Evolutionary conservation across 1,140 invertebrate species (phyloP).

Genomic region (Tetramorium simillimum): DNA sequence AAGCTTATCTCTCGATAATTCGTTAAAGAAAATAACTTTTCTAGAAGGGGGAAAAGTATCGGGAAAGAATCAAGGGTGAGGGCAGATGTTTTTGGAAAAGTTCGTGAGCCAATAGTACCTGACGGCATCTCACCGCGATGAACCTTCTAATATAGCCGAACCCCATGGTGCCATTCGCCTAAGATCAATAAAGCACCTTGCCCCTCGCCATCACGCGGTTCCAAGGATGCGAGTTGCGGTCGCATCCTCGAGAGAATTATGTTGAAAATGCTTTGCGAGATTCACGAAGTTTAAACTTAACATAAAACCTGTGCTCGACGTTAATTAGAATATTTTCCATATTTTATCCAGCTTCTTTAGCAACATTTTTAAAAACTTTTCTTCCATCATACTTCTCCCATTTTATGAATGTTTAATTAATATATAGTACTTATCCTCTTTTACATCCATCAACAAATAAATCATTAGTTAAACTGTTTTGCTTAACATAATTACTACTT

Average conservation of each 20-base stretch:
- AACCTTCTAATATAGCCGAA: conserved; percentile 65
- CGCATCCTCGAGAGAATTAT: not conserved
- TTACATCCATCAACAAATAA: not conserved
- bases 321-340: conserved; percentile 13
- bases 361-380: not conserved
- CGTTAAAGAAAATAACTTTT: not conserved
- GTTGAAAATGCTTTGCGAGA: not conserved
- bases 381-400: not conserved
- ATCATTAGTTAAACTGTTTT: not conserved
- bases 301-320: not conserved
- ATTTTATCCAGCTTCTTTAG: not conserved
- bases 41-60: not conserved
- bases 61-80: not conserved
- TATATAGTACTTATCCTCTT: not conserved
- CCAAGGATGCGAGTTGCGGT: conserved; percentile 33
- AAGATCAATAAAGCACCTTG: conserved; percentile 74
- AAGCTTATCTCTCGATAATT: not conserved
- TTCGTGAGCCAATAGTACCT: conserved; percentile 40
- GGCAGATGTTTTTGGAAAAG: conserved; percentile 41
- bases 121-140: conserved; percentile 38
- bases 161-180: conserved; percentile 55
- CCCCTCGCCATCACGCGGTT: conserved; percentile 51
- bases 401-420: not conserved
- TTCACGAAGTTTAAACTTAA: not conserved
- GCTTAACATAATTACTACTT: not conserved